A percentile compares a stretch with the other conserved stretches of the same genome.
Evolutionary conservation across 2,888 invertebrate genomes (phyloP).

Genomic region (Pollenia labialis): DNA sequence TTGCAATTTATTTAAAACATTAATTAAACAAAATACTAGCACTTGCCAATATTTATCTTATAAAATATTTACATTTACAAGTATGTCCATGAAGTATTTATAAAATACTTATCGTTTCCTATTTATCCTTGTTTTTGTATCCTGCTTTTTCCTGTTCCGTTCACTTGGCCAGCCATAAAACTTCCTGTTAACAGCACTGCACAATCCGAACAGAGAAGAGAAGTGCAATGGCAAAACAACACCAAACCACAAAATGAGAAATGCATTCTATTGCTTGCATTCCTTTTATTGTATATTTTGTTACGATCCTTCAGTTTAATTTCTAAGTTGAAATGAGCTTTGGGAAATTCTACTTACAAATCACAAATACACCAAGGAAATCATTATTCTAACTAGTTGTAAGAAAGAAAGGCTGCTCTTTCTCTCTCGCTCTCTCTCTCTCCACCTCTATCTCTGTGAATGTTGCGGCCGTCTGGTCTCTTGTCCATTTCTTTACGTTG

Average conservation of each 20-base stretch:
- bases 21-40: constrained; percentile 13
- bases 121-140: constrained; percentile 24
- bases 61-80: constrained; percentile 48
- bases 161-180: constrained; percentile 41
- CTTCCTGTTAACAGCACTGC: constrained; percentile 29
- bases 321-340: constrained; percentile 73
- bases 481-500: constrained; percentile 3
- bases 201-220: background rate
- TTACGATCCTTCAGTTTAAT: constrained; percentile 20
- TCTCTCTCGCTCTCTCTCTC: no score
- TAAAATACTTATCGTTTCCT: constrained; percentile 55
- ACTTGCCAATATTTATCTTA: constrained; percentile 37
- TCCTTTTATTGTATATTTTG: constrained; percentile 1
- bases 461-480: constrained; percentile 6
- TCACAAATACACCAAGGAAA: constrained; percentile 74
- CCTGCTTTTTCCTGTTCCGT: constrained; percentile 18
- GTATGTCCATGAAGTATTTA: constrained; percentile 45
- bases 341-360: constrained; percentile 71
- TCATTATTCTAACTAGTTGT: constrained; percentile 67
- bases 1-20: constrained; percentile 14
- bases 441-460: no score
- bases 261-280: constrained; percentile 45
- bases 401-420: constrained; percentile 40
- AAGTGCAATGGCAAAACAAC: background rate
- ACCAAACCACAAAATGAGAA: constrained; percentile 54